Base-by-base conservation (phyloP, 2,888 invertebrate genomes). In the Trichopoda pennipes region DNA sequence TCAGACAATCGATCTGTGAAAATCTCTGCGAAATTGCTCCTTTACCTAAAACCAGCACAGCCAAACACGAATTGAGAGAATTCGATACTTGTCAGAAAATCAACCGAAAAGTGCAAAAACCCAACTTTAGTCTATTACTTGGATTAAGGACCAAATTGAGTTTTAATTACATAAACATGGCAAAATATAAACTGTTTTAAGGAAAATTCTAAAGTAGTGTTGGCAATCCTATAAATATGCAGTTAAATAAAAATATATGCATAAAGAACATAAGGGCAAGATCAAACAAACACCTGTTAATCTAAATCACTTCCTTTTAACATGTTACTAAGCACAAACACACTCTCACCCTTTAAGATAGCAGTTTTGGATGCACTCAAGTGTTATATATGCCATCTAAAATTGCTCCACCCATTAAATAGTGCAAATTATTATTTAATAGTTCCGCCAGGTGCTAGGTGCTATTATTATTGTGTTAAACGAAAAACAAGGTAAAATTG, bases 361-460 rank as follows among this genome's bases (percentile, higher is more conserved):
- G 8, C 51, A 61, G 44, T 58, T 51, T 42, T 51, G 63, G 38
- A 51, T 8, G 2, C 38, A 17, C 8, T 58, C 17, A 58, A 64
- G 56, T 53, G 51, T 53, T 58, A 32, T 38, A 28, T 51, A 53
- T 56, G 53, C 35, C 10, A 23, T 38, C 56, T 44, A 70, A 77
- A 72, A 53, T 28, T 69, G 66, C 61, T 73, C 80, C 78, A 78
- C 83, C 87, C 88, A 88, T 88, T 88, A 88, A 89, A 88, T 88
- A 89, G 88, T 88, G 88, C 88, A 89, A 89, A 89, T 89, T 89
- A 89, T 88, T 88, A 87, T 85, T 88, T 86, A 88, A 86, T 86
- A 89, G 89, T 89, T 89, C 89, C 89, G 89, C 89, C 89, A 89
- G 89, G 89, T 89, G 89, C 88, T 87, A 83, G 85, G 83, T 72